A percentile compares a stretch with the other conserved stretches of the same genome.
Evolutionary conservation across 2,113 vertebrate genomes (phyloP).

Genomic region (Cisticola juncidis): DNA sequence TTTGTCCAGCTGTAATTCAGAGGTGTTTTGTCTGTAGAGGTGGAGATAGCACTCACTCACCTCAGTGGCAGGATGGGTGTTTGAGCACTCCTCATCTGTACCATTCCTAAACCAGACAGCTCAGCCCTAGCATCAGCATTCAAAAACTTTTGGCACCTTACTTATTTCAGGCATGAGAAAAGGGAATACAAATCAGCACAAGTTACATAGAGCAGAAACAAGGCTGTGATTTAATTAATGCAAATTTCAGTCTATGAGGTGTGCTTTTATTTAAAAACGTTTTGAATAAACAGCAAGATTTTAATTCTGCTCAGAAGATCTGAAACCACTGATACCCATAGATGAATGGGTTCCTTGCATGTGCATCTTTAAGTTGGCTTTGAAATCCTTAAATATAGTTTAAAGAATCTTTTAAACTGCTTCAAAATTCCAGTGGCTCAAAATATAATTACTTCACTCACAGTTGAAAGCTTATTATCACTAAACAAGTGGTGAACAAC

Average conservation of each 20-base stretch:
- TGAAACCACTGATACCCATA: background rate
- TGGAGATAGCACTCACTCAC: background rate
- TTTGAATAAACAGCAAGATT: background rate
- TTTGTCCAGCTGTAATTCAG: background rate
- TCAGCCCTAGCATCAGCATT: background rate
- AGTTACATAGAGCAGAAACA: background rate
- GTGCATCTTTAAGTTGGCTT: background rate
- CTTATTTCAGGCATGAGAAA: background rate
- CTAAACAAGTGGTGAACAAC: rapidly evolving
- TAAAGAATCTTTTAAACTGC: background rate
- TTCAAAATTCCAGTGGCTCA: background rate
- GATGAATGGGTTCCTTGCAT: background rate
- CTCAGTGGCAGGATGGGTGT: rapidly evolving
- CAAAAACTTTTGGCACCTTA: background rate
- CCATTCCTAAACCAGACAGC: background rate
- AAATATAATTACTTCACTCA: background rate
- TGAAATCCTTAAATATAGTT: background rate
- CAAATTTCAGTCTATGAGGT: background rate
- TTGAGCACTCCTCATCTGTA: background rate
- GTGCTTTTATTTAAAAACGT: background rate
- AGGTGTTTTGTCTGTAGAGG: background rate
- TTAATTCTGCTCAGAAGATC: background rate
- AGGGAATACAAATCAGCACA: background rate
- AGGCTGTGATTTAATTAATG: background rate
- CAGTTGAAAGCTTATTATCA: background rate